These are phyloP conservation scores for Eospalax fontanierii DNA, from an alignment of 2,797 vertebrate genomes.

Conservation along the genomic window DNA sequence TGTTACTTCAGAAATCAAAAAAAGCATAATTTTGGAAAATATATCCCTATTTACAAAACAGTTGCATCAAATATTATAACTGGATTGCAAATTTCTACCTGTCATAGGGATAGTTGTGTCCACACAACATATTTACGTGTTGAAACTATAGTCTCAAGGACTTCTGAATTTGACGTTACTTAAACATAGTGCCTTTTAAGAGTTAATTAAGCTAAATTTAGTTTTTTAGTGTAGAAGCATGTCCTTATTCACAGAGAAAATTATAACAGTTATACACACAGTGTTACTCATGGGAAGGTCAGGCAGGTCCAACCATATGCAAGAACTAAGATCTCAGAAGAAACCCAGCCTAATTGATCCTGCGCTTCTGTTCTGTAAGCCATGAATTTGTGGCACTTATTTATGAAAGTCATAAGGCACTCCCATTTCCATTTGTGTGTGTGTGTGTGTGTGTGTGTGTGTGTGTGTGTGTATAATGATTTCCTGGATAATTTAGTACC, in stretches of 20 bases:
- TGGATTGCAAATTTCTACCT: background rate
- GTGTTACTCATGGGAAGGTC: rapidly evolving
- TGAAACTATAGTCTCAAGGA: background rate
- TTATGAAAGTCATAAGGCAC: background rate
- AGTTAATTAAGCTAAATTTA: background rate
- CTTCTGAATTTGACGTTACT: background rate
- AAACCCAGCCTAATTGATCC: background rate
- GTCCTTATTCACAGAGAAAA: background rate
- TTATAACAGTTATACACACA: too few species aligned
- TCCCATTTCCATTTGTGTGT: too few species aligned
- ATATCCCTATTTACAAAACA: background rate
- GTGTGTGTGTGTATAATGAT: background rate
- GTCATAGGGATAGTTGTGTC: rapidly evolving
- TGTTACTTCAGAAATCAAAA: constrained; percentile 35
- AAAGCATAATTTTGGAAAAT: constrained; percentile 29
- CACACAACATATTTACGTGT: background rate
- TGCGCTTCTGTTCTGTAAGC: background rate
- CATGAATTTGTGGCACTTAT: background rate
- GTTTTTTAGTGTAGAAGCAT: too few species aligned
- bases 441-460: too few species aligned
- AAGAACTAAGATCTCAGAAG: background rate
- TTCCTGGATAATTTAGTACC: constrained; percentile 9
- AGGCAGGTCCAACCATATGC: background rate
- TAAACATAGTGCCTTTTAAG: background rate
- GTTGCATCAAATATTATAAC: background rate